Percentiles rank a stretch among this genome's conserved stretches.
Conservation (phyloP, 2,888 invertebrate species). For the Pollenia amentaria region DNA sequence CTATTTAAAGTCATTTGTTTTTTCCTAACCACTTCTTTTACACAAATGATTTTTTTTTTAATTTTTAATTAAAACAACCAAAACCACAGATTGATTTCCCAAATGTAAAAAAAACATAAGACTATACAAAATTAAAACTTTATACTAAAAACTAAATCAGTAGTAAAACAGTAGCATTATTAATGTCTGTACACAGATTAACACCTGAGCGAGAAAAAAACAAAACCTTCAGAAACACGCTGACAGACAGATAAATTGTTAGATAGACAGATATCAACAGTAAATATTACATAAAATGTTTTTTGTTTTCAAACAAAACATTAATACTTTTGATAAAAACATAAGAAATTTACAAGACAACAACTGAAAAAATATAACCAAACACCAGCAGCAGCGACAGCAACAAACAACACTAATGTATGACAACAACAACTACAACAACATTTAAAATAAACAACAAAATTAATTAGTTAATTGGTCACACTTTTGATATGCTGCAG, state of each 20-base stretch:
- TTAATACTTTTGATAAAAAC: slow-evolving; percentile 30
- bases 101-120: not conserved
- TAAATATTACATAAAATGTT: slow-evolving; percentile 24
- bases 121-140: not conserved
- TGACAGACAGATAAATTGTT: slow-evolving; percentile 52
- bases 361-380: slow-evolving; percentile 10
- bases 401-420: not conserved
- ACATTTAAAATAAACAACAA: slow-evolving; percentile 46
- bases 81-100: slow-evolving; percentile 9
- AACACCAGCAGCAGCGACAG: slow-evolving; percentile 10
- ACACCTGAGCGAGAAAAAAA: slow-evolving; percentile 41
- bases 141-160: slow-evolving; percentile 17
- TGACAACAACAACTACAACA: slow-evolving; percentile 11
- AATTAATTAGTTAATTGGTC: slow-evolving; percentile 74
- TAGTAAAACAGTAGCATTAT: slow-evolving; percentile 65
- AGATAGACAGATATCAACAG: slow-evolving; percentile 55
- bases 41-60: not conserved
- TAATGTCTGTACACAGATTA: slow-evolving; percentile 59
- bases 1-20: slow-evolving; percentile 1
- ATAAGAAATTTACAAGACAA: slow-evolving; percentile 11
- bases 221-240: slow-evolving; percentile 1
- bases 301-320: slow-evolving; percentile 37
- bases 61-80: not conserved
- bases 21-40: too few relatives aligned
- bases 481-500: slow-evolving; percentile 69